Evolutionary conservation across 2,888 invertebrate species (phyloP).

Genomic region (Sphaerophoria rueppellii): DNA sequence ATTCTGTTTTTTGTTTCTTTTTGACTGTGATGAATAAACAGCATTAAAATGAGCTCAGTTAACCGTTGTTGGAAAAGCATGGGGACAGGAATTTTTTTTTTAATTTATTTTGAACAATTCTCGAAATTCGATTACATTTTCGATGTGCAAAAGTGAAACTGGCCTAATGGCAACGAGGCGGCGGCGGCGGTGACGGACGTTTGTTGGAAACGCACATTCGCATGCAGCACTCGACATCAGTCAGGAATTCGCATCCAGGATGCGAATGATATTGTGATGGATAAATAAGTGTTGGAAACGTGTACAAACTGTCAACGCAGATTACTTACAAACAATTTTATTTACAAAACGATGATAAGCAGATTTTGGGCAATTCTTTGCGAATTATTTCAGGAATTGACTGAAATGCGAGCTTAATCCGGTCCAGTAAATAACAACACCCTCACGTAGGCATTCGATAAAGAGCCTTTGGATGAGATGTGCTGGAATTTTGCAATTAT

Average conservation of each 20-base stretch:
- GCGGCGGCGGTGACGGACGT: not conserved
- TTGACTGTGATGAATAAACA: constrained; percentile 41
- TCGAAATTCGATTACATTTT: constrained; percentile 64
- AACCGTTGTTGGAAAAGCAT: not conserved
- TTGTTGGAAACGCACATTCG: not conserved
- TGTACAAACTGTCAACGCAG: constrained; percentile 44
- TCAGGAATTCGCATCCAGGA: not conserved
- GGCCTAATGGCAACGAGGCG: not conserved
- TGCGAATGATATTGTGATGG: not conserved
- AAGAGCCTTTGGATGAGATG: too few species aligned
- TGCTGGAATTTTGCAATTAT: too few species aligned
- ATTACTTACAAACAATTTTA: constrained; percentile 48
- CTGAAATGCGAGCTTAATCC: constrained; percentile 40
- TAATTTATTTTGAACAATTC: constrained; percentile 56
- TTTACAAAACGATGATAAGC: constrained; percentile 45
- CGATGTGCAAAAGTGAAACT: constrained; percentile 14
- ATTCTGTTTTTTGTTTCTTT: not conserved
- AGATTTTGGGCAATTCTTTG: constrained; percentile 34
- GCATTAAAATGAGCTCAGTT: constrained; percentile 33
- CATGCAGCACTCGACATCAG: not conserved
- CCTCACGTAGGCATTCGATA: too few species aligned
- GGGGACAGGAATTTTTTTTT: constrained; percentile 46
- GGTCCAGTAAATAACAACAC: not conserved
- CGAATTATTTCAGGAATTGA: constrained; percentile 51
- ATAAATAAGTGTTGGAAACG: constrained; percentile 15